These are phyloP conservation scores for Dicaeum eximium DNA, from an alignment of 2,113 vertebrate species.

Conservation along the genomic window DNA sequence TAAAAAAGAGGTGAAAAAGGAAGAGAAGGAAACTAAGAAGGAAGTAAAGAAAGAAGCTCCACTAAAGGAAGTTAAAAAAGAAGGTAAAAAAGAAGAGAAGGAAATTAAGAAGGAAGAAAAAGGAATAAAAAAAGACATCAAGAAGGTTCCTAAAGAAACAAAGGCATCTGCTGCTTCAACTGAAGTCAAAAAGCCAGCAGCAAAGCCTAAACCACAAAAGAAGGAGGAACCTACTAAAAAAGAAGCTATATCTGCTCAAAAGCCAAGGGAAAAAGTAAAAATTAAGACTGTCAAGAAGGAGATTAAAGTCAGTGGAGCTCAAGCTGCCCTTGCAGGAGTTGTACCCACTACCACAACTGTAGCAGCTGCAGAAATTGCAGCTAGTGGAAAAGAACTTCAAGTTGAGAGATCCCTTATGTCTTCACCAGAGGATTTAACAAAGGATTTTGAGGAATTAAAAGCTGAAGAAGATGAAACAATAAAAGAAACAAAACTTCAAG, in stretches of 20 bases:
- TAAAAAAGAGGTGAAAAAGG: constrained; percentile 79
- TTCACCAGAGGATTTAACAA: constrained; percentile 91
- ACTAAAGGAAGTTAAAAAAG: constrained; percentile 81
- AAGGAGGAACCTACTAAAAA: constrained; percentile 80
- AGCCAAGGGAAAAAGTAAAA: constrained; percentile 85
- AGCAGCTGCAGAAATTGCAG: constrained; percentile 10
- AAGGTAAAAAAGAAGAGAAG: constrained; percentile 78
- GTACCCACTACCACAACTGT: background rate
- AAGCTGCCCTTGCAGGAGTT: constrained; percentile 32
- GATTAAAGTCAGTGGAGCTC: constrained; percentile 65
- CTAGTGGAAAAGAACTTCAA: constrained; percentile 71
- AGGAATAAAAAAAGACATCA: constrained; percentile 81
- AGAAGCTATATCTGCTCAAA: constrained; percentile 68
- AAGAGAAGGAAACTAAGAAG: constrained; percentile 73
- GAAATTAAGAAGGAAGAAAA: constrained; percentile 86
- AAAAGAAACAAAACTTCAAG: constrained; percentile 72
- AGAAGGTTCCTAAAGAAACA: constrained; percentile 79
- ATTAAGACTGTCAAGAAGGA: constrained; percentile 76
- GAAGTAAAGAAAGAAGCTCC: constrained; percentile 78
- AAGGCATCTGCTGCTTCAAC: constrained; percentile 66
- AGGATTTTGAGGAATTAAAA: constrained; percentile 89
- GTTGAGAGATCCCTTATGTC: constrained; percentile 86
- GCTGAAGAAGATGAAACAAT: constrained; percentile 78
- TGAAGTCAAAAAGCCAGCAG: constrained; percentile 77
- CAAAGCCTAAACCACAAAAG: constrained; percentile 85